A percentile compares a stretch with the other conserved stretches of the same genome.
These are phyloP conservation scores for Pseudolaguvia tuberculata DNA, from an alignment of 2,113 vertebrate genomes.

Conservation along the genomic window DNA sequence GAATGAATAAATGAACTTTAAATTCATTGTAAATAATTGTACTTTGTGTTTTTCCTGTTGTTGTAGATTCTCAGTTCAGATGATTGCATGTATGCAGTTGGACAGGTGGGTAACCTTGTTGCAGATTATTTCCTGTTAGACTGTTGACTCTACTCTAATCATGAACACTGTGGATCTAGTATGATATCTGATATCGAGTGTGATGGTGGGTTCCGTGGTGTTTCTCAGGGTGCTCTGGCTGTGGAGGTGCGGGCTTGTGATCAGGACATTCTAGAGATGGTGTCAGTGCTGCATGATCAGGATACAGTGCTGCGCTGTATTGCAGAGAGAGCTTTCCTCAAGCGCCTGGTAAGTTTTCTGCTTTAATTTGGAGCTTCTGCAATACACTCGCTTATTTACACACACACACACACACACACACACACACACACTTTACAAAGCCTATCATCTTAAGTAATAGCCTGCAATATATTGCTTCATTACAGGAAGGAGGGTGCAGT, in stretches of 20 bases:
- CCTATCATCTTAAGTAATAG: neutral
- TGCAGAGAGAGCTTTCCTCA: slow-evolving; percentile 92
- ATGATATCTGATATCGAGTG: neutral
- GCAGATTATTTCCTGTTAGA: neutral
- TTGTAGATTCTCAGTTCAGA: slow-evolving; percentile 80
- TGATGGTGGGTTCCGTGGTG: slow-evolving; percentile 3
- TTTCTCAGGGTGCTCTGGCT: slow-evolving; percentile 82
- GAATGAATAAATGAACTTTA: too few species aligned
- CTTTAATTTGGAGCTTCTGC: neutral
- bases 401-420: neutral
- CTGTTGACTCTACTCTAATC: neutral
- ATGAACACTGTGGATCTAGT: neutral
- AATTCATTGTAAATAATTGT: neutral
- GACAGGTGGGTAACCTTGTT: slow-evolving; percentile 74
- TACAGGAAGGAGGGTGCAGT: slow-evolving; percentile 84
- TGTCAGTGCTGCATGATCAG: slow-evolving; percentile 78
- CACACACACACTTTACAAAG: neutral
- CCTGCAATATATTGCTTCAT: neutral
- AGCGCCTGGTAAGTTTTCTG: slow-evolving; percentile 71
- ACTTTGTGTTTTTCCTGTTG: neutral
- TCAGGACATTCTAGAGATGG: slow-evolving; percentile 82
- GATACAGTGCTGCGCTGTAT: slow-evolving; percentile 90
- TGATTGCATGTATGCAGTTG: slow-evolving; percentile 93
- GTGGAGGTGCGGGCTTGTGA: slow-evolving; percentile 90
- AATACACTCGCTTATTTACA: neutral